These are phyloP conservation scores for Otis tarda DNA, from an alignment of 2,113 vertebrate species.

Conservation along the genomic window DNA sequence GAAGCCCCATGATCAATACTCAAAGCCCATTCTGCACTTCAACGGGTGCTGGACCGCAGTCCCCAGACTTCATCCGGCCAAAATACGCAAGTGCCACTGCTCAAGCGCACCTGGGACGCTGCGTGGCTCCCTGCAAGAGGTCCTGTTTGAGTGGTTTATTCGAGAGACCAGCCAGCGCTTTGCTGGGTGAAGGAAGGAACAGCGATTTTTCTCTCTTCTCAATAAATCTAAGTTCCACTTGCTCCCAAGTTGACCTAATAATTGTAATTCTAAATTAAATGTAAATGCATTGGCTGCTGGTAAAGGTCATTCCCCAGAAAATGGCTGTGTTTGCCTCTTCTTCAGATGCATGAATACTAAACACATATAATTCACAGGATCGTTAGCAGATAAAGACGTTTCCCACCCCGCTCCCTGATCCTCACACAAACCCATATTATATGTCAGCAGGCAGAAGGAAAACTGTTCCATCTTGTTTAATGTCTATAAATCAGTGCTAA, in stretches of 20 bases:
- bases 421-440: conserved; percentile 4
- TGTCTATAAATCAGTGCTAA: background rate
- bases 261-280: conserved; percentile 67
- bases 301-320: conserved; percentile 62
- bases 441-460: conserved; percentile 5
- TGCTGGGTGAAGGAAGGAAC: background rate
- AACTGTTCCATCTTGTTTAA: conserved; percentile 1
- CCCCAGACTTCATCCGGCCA: background rate
- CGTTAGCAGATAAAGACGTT: conserved; percentile 57
- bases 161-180: background rate
- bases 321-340: conserved; percentile 48
- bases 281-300: conserved; percentile 61
- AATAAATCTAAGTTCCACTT: conserved; percentile 52
- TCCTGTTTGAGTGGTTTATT: background rate
- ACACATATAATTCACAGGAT: conserved; percentile 60
- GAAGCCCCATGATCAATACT: background rate
- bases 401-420: conserved; percentile 43
- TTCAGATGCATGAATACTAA: conserved; percentile 51
- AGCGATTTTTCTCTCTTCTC: conserved; percentile 26
- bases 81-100: background rate
- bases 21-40: background rate
- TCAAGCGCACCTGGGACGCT: background rate
- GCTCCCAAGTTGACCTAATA: conserved; percentile 56
- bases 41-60: fast-evolving
- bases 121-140: background rate